Base-by-base conservation (phyloP, 2,888 invertebrate genomes). In the Chalcis sispes region DNA sequence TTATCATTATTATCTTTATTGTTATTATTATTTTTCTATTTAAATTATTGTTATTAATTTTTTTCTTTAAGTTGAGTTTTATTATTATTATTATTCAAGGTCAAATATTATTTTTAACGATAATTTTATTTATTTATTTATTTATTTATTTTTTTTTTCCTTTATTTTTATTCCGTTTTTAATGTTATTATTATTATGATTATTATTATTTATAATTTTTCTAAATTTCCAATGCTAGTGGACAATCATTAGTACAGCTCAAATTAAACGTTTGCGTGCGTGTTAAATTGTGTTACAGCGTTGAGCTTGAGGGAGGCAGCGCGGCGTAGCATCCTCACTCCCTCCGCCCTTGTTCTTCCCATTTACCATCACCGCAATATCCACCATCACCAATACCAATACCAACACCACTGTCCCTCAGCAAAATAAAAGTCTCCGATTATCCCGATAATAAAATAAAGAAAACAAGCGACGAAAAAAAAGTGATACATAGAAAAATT, bases 281-380 rank as follows among this genome's bases (percentile, higher is more conserved):
- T 88, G 84, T 88, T 87, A 77, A 87, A 88, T 88, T 88, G 88
- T 89, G 88, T 89, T 89, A 83, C 88, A 89, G 88, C 88, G 88
- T 88, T 88, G 88, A 88, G 87, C 88, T 88, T 88, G 87, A 88
- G 87, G 88, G 88, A 89, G 87, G 88, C 88, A 89, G 88, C 84
- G 88, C 88, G 84, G 87, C 88, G 86, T 89, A 89, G 87, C 87
- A 87, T 83, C 82, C 82, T 78, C 81, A 75, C 80, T 81, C 83
- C 83, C 83, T 84, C 81, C 77, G 79, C 83, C 82, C 81, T 81
- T 79, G 75, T 59, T 76, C 74, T 80, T 79, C 78, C 71, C 70
- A 70, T 29, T 58, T 77, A 77, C 79, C 79, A 69, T 70, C 62
- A 75, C 42, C 42, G n/a, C n/a, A n/a, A n/a, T n/a, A n/a, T n/a